Evolutionary conservation across 2,888 invertebrate species (phyloP), one percentile per base, ranked within the genome.

Genomic region (Nymphalis urticae): DNA sequence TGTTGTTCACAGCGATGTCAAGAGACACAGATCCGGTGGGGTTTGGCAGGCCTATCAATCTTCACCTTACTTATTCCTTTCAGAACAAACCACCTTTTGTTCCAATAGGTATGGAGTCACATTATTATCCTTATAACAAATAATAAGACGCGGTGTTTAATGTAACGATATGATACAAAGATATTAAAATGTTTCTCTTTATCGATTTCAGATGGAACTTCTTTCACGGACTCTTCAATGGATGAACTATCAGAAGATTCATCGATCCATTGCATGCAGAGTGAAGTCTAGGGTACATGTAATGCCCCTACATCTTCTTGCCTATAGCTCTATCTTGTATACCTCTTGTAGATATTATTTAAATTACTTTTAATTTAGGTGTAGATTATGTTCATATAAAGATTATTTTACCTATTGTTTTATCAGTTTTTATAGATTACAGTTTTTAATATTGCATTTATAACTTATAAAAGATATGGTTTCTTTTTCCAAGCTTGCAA

Each of bases 221-320:
- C 90, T 75, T 87, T 94, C 92, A 86, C 94, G 94, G 97, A 97
- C 88, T 96, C 96, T 73, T 96, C 97, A 64, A 94, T 97, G 94
- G 97, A 97, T 90, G 97, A 97, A 83, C 90, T 97, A 54, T 97
- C 97, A 2, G 97, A 97, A 86, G 97, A 97, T 81, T 97, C 97
- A n/a, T 95, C 96, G 75, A 95, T 97, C 84, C 96, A 96, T 83
- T 96, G 96, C 88, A 96, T 96, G 96, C 96, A 96, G 88, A 96
- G 95, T 80, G 96, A 96, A 90, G 96, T 96, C 19, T 90, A 78
- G 32, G 17, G n/a, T 68, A n/a, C 50, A n/a, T 19, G 17, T 56
- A 48, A 58, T 50, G 48, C 50, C 27, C 19, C 24, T 42, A 56
- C 19, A 58, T 10, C 17, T 48, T 47, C 56, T 58, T 58, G 51